These are phyloP conservation scores for Pseudorhiza aurosa DNA, from an alignment of 30 jellyfish, hydroid and myxozoan species.

Conservation along the genomic window DNA sequence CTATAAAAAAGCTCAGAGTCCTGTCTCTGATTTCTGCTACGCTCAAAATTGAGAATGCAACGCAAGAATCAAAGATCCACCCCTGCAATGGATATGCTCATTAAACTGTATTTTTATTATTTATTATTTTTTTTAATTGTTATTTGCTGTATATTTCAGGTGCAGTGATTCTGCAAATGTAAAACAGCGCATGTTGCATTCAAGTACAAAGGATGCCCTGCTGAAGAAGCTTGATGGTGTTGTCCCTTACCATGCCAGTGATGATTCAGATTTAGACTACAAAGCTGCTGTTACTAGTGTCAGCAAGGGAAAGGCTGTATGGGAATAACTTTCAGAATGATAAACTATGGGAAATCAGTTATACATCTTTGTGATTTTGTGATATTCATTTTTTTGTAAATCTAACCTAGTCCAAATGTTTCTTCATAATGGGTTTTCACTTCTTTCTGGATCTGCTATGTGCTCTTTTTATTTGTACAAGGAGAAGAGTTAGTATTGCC, in stretches of 20 bases:
- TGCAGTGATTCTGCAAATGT: conserved; percentile 3
- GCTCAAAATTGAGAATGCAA: no score
- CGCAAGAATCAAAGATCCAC: no score
- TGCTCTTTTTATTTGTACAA: no score
- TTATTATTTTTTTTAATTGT: neutral
- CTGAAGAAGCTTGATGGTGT: conserved; percentile 8
- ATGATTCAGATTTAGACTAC: conserved; percentile 5
- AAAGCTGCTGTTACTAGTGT: neutral
- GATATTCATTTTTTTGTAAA: neutral
- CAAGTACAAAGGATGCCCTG: conserved; percentile 4
- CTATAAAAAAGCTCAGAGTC: no score
- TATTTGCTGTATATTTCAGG: neutral
- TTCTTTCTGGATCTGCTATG: no score
- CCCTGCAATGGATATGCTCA: no score
- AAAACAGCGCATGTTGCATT: neutral
- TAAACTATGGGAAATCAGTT: conserved; percentile 9
- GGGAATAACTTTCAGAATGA: neutral
- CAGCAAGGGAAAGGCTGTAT: neutral
- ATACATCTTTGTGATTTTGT: conserved; percentile 16
- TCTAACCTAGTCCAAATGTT: neutral
- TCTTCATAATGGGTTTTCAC: no score
- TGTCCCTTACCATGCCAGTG: neutral
- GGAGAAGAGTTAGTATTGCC: no score
- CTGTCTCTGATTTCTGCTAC: no score
- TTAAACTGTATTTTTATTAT: neutral